Evolutionary conservation across 2,113 vertebrate genomes (phyloP).

Genomic region (Oenanthe melanoleuca): DNA sequence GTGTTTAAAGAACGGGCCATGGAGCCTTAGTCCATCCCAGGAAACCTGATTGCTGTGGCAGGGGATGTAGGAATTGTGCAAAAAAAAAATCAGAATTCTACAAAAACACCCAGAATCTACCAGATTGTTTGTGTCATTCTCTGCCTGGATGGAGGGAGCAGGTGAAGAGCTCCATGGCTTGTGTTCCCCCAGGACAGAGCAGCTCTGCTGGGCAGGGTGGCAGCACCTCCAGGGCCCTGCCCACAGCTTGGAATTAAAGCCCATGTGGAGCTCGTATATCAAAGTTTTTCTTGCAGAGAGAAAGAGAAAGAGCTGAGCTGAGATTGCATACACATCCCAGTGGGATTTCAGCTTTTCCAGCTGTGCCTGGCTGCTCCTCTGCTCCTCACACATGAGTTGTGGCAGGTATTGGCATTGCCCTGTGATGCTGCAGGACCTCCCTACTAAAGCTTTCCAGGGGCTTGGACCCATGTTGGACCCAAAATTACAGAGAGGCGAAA

Average conservation of each 20-base stretch:
- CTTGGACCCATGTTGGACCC: not conserved
- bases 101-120: not conserved
- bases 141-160: not conserved
- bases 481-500: too few species aligned
- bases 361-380: not conserved
- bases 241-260: not conserved
- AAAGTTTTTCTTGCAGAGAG: not conserved
- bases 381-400: fast-evolving
- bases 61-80: not conserved
- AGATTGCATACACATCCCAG: not conserved
- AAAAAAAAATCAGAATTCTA: not conserved
- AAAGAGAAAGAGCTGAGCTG: not conserved
- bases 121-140: not conserved
- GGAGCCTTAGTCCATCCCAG: not conserved
- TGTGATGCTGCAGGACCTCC: not conserved
- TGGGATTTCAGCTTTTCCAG: not conserved
- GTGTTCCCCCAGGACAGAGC: not conserved
- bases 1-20: not conserved
- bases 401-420: not conserved
- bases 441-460: not conserved
- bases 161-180: not conserved
- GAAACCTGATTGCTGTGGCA: not conserved
- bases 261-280: not conserved
- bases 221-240: not conserved
- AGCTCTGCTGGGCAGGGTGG: not conserved